Evolutionary conservation across 2,113 vertebrate genomes (phyloP), one percentile per base, ranked within the genome.

Genomic region (Callorhinus ursinus): DNA sequence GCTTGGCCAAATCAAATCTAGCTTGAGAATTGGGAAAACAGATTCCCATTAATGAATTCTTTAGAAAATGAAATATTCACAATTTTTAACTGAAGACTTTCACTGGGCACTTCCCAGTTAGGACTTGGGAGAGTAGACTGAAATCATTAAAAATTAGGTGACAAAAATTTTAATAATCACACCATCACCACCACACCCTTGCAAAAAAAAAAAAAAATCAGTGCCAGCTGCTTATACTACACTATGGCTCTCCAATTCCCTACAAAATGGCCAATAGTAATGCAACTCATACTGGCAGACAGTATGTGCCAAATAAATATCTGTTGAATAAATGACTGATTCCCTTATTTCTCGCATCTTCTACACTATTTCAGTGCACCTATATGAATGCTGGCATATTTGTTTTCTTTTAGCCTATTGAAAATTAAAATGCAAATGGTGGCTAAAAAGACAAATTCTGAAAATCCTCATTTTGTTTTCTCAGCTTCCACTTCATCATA

Each of bases 401-500:
- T 80, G 28, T 83, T 93, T 93, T 65, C 63, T 80, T 84, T 77
- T 26, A 96, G 21, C 3, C 63, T 61, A 65, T 67, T 76, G 26
- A 76, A 92, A 92, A 79, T 2, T n/a, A 36, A 95, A 96, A 91
- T 72, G 53, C 8, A 91, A 96, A 94, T 11, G 14, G 51, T 59
- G 12, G 18, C 79, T 76, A 79, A 88, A 94, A 93, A 28, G 51
- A 42, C 53, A 69, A 95, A 81, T 77, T 72, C 63, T 74, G 59
- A 39, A 94, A 69, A 83, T 7, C 1, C 22, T 72, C 59, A 46
- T 33, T 81, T 93, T 81, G 49, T 80, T 67, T 90, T 83, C 87
- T 18, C 51, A 85, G 16, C 28, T 86, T 87, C 39, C 63, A 83
- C n/a, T 57, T 84, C 61, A 80, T 36, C 86, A 51, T 28, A 42